Conservation (phyloP, 2,113 vertebrate genomes). For the Pseudonaja textilis region DNA sequence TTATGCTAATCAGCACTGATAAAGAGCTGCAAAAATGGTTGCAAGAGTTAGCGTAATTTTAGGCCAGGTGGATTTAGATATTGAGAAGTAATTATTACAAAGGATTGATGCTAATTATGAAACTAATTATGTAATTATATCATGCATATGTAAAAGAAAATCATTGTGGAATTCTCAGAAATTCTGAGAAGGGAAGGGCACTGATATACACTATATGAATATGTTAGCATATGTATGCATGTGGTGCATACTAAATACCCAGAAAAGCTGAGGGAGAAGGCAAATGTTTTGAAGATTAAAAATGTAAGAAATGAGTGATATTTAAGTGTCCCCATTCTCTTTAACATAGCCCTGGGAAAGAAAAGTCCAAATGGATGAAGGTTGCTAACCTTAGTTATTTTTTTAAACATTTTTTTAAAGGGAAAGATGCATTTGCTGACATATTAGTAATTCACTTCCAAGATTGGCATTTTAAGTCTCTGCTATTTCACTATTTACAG, state of each 20-base stretch:
- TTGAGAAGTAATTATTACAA: neutral
- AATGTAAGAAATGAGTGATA: neutral
- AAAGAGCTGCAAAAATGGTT: neutral
- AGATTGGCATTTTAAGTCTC: conserved; percentile 22
- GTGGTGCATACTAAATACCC: neutral
- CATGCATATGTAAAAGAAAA: neutral
- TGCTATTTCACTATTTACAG: neutral
- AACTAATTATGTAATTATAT: neutral
- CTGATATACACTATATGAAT: neutral
- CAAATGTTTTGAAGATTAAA: neutral
- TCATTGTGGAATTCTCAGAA: neutral
- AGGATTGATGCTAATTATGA: neutral
- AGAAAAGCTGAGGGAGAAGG: neutral
- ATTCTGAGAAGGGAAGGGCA: neutral
- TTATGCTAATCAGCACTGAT: neutral
- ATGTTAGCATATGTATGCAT: neutral
- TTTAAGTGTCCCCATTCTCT: neutral
- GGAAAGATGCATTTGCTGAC: neutral
- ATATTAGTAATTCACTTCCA: neutral
- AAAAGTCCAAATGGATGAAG: neutral
- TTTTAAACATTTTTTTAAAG: neutral
- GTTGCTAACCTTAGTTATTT: neutral
- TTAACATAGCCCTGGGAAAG: neutral
- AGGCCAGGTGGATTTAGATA: neutral
- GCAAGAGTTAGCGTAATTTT: neutral